These are phyloP conservation scores for Catostomus latipinnis DNA, from an alignment of 2,797 vertebrate genomes.

Conservation along the genomic window DNA sequence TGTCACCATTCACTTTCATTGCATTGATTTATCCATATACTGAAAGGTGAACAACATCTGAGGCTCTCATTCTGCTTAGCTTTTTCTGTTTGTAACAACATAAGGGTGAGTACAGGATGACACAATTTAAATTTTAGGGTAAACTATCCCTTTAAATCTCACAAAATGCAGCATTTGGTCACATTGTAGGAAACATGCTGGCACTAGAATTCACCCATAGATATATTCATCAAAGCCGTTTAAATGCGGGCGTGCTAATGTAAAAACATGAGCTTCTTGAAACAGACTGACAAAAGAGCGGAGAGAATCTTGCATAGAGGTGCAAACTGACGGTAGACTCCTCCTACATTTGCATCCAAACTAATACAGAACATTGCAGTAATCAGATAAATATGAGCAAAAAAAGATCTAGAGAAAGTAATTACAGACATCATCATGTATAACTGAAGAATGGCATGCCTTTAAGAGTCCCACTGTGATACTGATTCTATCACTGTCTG, in stretches of 20 bases:
- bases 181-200: slow-evolving; percentile 48
- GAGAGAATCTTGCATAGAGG: neutral
- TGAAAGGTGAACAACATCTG: too few species aligned
- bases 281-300: neutral
- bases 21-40: too few species aligned
- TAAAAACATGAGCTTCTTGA: neutral
- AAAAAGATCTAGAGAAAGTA: neutral
- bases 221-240: neutral
- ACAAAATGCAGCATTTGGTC: slow-evolving; percentile 53
- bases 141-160: slow-evolving; percentile 16
- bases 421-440: slow-evolving; percentile 18
- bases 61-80: too few species aligned
- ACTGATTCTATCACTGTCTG: neutral
- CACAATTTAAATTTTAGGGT: too few species aligned
- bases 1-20: too few species aligned
- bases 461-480: neutral
- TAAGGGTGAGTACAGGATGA: too few species aligned
- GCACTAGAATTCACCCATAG: neutral
- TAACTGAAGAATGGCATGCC: slow-evolving; percentile 18
- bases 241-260: slow-evolving; percentile 6
- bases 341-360: neutral
- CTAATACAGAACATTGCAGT: neutral
- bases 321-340: neutral
- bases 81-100: too few species aligned
- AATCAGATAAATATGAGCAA: neutral